Conservation (phyloP, 2,888 invertebrate genomes). For the Ophraella communa region DNA sequence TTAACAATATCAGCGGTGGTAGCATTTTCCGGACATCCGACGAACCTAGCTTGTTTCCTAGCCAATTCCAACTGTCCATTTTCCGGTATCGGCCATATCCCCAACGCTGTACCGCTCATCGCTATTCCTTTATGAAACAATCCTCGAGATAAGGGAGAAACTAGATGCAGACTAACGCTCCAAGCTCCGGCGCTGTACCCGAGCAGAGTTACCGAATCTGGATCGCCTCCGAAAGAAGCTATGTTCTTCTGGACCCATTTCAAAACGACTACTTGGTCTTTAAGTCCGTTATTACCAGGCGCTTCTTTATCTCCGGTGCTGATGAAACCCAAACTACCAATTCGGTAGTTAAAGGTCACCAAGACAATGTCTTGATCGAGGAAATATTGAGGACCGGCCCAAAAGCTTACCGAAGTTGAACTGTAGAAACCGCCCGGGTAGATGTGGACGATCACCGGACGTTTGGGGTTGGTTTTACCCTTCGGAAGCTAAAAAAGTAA, state of each 20-base stretch:
- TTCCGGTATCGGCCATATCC: conserved; percentile 63
- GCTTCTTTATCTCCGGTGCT: conserved; percentile 71
- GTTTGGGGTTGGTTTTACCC: conserved; percentile 50
- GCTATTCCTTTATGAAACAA: conserved; percentile 72
- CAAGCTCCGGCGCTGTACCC: conserved; percentile 65
- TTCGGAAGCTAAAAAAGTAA: conserved; percentile 49
- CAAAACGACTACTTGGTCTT: conserved; percentile 73
- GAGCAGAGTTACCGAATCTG: conserved; percentile 67
- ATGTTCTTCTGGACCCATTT: conserved; percentile 74
- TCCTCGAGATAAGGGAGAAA: conserved; percentile 69
- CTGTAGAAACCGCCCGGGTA: conserved; percentile 73
- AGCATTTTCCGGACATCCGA: conserved; percentile 65
- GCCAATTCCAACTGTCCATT: conserved; percentile 65
- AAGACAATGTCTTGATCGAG: conserved; percentile 71
- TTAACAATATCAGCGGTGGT: conserved; percentile 64
- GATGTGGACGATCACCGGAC: conserved; percentile 72
- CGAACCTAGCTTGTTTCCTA: conserved; percentile 66
- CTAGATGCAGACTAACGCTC: conserved; percentile 62
- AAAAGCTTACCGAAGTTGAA: conserved; percentile 65
- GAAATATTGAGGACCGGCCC: conserved; percentile 67
- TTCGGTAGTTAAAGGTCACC: conserved; percentile 71
- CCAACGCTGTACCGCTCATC: conserved; percentile 70
- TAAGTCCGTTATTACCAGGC: conserved; percentile 74
- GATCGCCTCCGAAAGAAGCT: conserved; percentile 72
- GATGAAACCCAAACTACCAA: conserved; percentile 64